Conservation (phyloP, 2,113 vertebrate species). For the Microcebus jonahi region DNA sequence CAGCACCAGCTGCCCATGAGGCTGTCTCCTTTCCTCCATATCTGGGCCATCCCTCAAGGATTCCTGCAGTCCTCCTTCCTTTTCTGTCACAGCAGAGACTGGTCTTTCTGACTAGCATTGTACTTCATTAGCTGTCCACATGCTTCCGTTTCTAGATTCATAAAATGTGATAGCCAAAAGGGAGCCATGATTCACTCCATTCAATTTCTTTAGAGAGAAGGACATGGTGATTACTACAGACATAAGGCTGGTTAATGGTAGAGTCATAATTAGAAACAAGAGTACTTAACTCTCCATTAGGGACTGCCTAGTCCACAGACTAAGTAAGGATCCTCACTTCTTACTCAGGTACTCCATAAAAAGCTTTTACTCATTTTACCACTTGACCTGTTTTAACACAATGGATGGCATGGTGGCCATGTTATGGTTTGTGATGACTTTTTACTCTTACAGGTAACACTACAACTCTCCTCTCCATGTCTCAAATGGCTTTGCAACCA, state of each 20-base stretch:
- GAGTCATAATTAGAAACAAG: neutral
- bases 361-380: neutral
- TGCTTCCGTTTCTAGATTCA: neutral
- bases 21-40: neutral
- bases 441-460: neutral
- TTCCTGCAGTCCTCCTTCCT: neutral
- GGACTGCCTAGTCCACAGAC: neutral
- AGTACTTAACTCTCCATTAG: neutral
- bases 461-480: neutral
- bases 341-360: neutral
- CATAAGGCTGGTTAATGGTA: neutral
- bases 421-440: neutral
- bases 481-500: neutral
- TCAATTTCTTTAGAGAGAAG: neutral
- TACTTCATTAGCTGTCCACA: neutral
- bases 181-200: neutral
- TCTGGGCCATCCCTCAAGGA: neutral
- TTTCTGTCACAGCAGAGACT: neutral
- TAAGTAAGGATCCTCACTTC: neutral
- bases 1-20: neutral
- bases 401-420: neutral
- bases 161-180: neutral
- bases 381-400: neutral
- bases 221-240: neutral
- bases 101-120: neutral